phyloP scores from a whole-genome alignment of 2,113 vertebrate species.

The Vireo altiloquus region DNA sequence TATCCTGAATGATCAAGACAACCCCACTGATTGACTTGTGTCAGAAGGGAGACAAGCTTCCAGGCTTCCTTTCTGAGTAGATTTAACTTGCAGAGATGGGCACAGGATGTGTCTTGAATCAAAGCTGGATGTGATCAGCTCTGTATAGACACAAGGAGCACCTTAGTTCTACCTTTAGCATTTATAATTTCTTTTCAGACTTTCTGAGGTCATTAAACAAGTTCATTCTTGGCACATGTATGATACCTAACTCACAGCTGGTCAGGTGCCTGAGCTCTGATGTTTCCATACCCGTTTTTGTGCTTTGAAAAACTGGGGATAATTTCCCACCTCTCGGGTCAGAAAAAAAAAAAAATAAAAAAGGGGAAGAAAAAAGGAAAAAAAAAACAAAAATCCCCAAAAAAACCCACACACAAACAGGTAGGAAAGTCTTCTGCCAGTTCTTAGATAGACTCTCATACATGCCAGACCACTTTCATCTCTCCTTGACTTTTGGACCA shows the following conservation, averaged over 20 bases:
- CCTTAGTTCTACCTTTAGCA: background rate
- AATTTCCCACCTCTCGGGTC: background rate
- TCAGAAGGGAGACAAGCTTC: background rate
- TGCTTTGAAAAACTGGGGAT: background rate
- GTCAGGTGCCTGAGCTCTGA: background rate
- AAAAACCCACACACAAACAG: background rate
- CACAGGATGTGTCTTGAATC: accelerated
- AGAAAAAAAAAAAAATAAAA: too few relatives aligned
- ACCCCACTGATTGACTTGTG: background rate
- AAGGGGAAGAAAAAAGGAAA: accelerated
- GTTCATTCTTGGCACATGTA: background rate
- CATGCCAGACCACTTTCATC: background rate
- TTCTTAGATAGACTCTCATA: background rate
- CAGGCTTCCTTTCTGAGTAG: background rate
- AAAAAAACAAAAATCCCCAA: background rate
- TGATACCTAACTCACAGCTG: background rate
- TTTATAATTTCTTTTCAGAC: background rate
- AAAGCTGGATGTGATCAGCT: background rate
- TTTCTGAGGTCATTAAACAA: background rate
- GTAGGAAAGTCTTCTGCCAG: background rate
- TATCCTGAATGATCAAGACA: background rate
- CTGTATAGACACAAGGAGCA: background rate
- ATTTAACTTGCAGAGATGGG: background rate
- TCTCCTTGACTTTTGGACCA: background rate
- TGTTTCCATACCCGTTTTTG: accelerated